These are phyloP conservation scores for Bugulina stolonifera DNA, from an alignment of 2,888 invertebrate species.

Conservation along the genomic window DNA sequence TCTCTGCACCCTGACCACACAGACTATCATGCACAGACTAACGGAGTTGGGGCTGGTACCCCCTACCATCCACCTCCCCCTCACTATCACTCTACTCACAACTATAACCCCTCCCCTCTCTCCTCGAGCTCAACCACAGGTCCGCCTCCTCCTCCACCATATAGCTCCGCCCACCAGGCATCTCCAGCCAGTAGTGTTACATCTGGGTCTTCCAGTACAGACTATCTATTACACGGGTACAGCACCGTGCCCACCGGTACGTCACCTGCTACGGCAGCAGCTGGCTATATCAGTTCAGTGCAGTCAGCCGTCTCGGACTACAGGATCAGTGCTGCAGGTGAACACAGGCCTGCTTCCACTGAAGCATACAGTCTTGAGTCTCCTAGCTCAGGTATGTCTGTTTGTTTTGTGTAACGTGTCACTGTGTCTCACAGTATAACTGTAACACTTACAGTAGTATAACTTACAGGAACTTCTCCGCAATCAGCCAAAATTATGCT, in stretches of 20 bases:
- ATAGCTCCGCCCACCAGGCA: neutral
- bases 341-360: neutral
- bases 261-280: neutral
- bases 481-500: no score
- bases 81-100: neutral
- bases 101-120: neutral
- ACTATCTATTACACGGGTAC: neutral
- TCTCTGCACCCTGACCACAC: neutral
- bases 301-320: neutral
- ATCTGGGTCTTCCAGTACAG: constrained; percentile 6
- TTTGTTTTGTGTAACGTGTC: neutral
- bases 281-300: neutral
- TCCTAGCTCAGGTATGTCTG: constrained; percentile 10
- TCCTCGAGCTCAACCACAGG: no score
- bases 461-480: no score
- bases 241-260: neutral
- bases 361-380: neutral
- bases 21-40: neutral
- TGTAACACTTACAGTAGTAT: no score
- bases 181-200: constrained; percentile 24
- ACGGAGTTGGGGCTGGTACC: neutral
- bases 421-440: no score
- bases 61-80: constrained; percentile 4
- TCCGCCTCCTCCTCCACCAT: constrained; percentile 7
- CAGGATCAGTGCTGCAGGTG: neutral